Evolutionary conservation across 2,113 vertebrate species (phyloP).

Genomic region (Melanostigma gelatinosum): DNA sequence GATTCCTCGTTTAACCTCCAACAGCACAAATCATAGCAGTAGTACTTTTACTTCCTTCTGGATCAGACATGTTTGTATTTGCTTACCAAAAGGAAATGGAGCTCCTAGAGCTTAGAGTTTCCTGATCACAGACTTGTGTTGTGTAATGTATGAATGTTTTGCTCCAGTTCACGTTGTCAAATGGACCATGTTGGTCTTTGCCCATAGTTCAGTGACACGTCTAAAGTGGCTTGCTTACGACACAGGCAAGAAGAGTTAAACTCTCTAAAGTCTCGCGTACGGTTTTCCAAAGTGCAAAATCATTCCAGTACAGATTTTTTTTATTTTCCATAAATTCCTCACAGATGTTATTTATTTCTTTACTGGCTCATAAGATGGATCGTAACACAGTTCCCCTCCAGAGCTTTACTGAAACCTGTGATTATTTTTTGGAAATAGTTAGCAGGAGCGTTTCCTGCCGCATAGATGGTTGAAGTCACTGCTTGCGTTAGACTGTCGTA

Average conservation of each 20-base stretch:
- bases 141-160: not conserved
- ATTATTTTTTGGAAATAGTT: constrained; percentile 39
- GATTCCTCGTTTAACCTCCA: not conserved
- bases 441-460: constrained; percentile 28
- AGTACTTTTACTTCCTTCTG: not conserved
- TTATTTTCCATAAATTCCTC: constrained; percentile 18
- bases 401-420: constrained; percentile 13
- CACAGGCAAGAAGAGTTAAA: not conserved
- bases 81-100: constrained; percentile 55
- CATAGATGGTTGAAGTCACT: constrained; percentile 15
- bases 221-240: not conserved
- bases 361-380: constrained; percentile 23
- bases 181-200: not conserved
- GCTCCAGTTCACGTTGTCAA: not conserved
- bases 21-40: not conserved
- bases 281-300: constrained; percentile 9
- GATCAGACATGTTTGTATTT: constrained; percentile 20
- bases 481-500: not conserved
- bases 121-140: constrained; percentile 6
- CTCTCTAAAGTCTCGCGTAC: not conserved
- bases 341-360: not conserved
- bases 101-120: not conserved
- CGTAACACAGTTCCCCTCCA: not conserved
- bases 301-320: constrained; percentile 1
- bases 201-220: not conserved